Base-by-base conservation (phyloP, 2,113 vertebrate species). In the Acrocephalus arundinaceus region DNA sequence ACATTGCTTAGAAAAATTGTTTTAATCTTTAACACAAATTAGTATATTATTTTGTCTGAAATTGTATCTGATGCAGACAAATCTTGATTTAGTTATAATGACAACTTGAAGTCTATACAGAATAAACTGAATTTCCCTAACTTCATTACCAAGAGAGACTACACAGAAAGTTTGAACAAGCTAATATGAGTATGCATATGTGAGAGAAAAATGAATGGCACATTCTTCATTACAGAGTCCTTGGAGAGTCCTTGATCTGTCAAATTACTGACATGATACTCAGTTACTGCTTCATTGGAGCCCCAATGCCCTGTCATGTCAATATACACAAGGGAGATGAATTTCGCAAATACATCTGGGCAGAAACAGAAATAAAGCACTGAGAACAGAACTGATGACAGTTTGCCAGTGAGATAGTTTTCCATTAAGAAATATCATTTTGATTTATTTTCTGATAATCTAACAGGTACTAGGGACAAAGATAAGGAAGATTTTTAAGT, bases 211-310 rank as follows among this genome's bases (percentile, higher is more conserved):
- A 57, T 30, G 28, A 91, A 62, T 51, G 15, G 43, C 51, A 5
- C 24, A 62, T 39, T 83, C 59, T 70, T 85, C 33, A 58, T 66
- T 70, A 39, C 7, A 22, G 20, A 73, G 63, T 74, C 95, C 72
- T 94, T 97, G 79, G 25, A 30, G 55, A 92, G 68, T 72, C 92
- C 90, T 95, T 90, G 85, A 81, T 88, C 72, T 90, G 88, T 90
- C 79, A 93, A 83, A 94, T 86, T 88, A 62, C 92, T 88, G 82
- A 83, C n/a, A 43, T 80, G 75, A 80, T 72, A 77, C 31, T 84
- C 74, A 71, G 54, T 86, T 84, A 74, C 54, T 90, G 79, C 75
- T 94, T 94, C 75, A 59, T 12, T 74, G 83, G 59, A 90, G 52
- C 43, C 59, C 39, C 51, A 16, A 84, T 80, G 67, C 37, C 59